Evolutionary conservation across 2,113 vertebrate species (phyloP).

Genomic region (Cynopterus brachyotis): DNA sequence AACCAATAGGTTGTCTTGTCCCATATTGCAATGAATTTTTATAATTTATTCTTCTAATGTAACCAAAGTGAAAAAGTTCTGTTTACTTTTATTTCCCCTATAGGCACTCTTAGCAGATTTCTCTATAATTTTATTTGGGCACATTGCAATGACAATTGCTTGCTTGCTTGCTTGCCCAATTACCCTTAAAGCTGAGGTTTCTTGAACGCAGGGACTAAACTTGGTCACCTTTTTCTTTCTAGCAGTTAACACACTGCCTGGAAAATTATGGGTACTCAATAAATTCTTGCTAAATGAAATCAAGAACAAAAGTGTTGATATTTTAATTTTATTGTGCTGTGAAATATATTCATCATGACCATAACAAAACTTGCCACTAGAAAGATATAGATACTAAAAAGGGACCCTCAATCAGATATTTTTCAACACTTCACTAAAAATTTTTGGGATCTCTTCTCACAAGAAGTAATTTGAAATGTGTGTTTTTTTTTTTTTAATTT

Average conservation of each 20-base stretch:
- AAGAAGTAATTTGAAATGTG: background rate
- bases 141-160: background rate
- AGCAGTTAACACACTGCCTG: background rate
- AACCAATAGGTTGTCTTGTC: background rate
- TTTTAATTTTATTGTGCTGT: slow-evolving; percentile 5
- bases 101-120: background rate
- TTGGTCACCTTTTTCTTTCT: background rate
- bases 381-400: background rate
- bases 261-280: background rate
- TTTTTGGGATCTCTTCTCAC: background rate
- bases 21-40: background rate
- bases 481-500: background rate
- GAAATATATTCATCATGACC: background rate
- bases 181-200: background rate
- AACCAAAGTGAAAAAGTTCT: background rate
- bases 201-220: background rate
- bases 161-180: background rate
- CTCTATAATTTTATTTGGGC: background rate
- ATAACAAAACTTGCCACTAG: background rate
- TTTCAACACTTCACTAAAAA: background rate
- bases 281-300: background rate
- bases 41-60: slow-evolving; percentile 17
- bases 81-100: background rate
- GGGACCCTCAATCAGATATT: background rate
- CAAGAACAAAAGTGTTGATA: background rate